Conservation (phyloP, 2,888 invertebrate genomes). For the Chalcosyrphus nemorum region DNA sequence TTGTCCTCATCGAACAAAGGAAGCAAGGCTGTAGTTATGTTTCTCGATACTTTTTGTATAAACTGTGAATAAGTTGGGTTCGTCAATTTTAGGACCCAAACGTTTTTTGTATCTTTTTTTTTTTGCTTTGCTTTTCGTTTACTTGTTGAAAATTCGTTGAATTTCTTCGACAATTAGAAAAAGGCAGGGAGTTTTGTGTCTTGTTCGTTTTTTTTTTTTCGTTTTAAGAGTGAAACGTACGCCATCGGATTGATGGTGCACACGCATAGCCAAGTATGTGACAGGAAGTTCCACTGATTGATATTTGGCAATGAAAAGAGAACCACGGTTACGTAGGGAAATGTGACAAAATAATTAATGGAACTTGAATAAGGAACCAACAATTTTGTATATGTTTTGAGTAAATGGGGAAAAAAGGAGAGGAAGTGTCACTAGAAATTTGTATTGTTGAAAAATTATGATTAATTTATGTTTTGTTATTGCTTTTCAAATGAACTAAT, state of each 20-base stretch:
- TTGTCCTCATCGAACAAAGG: slow-evolving; percentile 56
- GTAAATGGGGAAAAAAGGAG: slow-evolving; percentile 5
- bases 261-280: slow-evolving; percentile 29
- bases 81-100: slow-evolving; percentile 46
- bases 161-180: slow-evolving; percentile 58
- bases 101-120: slow-evolving; percentile 24
- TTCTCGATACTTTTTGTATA: slow-evolving; percentile 22
- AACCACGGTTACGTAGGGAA: slow-evolving; percentile 40
- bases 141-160: slow-evolving; percentile 59
- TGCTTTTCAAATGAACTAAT: slow-evolving; percentile 26
- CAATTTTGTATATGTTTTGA: slow-evolving; percentile 7
- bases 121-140: slow-evolving; percentile 54
- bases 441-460: slow-evolving; percentile 31
- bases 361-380: slow-evolving; percentile 1
- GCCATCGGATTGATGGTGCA: slow-evolving; percentile 1
- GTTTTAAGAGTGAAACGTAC: background rate
- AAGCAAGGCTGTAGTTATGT: slow-evolving; percentile 16
- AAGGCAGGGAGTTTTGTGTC: background rate
- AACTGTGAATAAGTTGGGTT: slow-evolving; percentile 60
- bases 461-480: slow-evolving; percentile 34
- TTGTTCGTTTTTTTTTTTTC: background rate
- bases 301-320: slow-evolving; percentile 64
- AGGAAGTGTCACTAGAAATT: slow-evolving; percentile 34
- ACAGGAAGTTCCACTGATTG: slow-evolving; percentile 70
- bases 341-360: slow-evolving; percentile 61